Evolutionary conservation across 1,140 invertebrate species (phyloP).

Genomic region (Liolophura sinensis): DNA sequence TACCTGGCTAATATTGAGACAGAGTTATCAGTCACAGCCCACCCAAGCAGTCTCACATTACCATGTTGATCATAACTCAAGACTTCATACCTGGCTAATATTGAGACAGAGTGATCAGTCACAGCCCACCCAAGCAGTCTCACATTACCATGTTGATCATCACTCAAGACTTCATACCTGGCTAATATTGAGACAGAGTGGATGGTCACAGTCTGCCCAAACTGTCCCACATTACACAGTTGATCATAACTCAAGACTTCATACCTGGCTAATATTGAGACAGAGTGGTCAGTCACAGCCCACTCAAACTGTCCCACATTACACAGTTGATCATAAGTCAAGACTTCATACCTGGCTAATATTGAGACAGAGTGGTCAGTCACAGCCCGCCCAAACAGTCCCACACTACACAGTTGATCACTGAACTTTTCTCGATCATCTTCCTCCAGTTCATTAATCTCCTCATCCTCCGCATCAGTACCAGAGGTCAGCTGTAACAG

Average conservation of each 20-base stretch:
- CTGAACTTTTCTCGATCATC: slow-evolving; percentile 71
- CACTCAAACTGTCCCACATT: slow-evolving; percentile 61
- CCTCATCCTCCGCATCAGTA: slow-evolving; percentile 62
- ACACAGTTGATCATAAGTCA: neutral
- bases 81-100: no score
- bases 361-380: slow-evolving; percentile 45
- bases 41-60: slow-evolving; percentile 52
- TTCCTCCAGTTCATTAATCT: slow-evolving; percentile 72
- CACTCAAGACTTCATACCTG: no score
- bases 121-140: neutral
- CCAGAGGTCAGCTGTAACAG: slow-evolving; percentile 12
- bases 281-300: slow-evolving; percentile 42
- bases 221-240: neutral
- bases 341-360: slow-evolving; percentile 11
- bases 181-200: neutral
- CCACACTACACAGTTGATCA: slow-evolving; percentile 72
- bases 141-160: slow-evolving; percentile 68
- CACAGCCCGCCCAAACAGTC: slow-evolving; percentile 61
- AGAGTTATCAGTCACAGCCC: slow-evolving; percentile 49
- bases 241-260: neutral
- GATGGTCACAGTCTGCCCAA: neutral
- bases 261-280: slow-evolving; percentile 30
- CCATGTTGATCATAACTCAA: slow-evolving; percentile 64
- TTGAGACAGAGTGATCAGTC: slow-evolving; percentile 49
- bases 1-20: no score